Conservation (phyloP, 2,797 vertebrate species). For the Sebastolobus altivelis region DNA sequence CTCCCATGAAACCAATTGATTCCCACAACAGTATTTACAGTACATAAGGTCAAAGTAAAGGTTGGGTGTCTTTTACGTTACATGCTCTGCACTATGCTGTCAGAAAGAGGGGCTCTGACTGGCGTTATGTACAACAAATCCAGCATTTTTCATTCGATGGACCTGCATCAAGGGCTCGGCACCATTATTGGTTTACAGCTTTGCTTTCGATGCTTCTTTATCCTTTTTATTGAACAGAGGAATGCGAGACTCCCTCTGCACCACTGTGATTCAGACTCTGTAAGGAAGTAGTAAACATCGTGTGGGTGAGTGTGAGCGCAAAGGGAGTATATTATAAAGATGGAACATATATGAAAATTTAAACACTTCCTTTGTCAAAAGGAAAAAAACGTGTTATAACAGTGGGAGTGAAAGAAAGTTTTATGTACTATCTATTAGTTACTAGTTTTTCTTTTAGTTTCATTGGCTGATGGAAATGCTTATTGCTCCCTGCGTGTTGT, state of each 20-base stretch:
- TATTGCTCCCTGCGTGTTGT: not conserved
- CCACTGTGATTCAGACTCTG: not conserved
- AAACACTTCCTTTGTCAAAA: not conserved
- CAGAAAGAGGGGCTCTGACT: conserved; percentile 10
- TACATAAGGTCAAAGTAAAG: conserved; percentile 18
- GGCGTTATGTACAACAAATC: conserved; percentile 6
- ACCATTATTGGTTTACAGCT: conserved; percentile 24
- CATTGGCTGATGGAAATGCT: not conserved
- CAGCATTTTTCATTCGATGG: conserved; percentile 25
- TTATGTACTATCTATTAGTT: no score
- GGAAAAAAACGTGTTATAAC: not conserved
- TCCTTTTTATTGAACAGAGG: conserved; percentile 27
- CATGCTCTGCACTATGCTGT: not conserved
- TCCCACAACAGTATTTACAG: conserved; percentile 14
- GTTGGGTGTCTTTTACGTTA: conserved; percentile 17
- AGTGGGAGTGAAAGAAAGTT: not conserved
- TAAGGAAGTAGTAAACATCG: conserved; percentile 1
- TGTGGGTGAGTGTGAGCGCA: not conserved
- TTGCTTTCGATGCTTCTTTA: conserved; percentile 26
- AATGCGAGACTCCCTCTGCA: conserved; percentile 9
- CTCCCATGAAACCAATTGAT: conserved; percentile 25
- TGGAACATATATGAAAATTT: not conserved
- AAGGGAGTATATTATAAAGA: not conserved
- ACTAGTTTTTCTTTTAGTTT: not conserved
- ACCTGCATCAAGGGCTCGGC: conserved; percentile 31